phyloP scores from a whole-genome alignment of 2,113 vertebrate genomes.

The Chaenocephalus aceratus region DNA sequence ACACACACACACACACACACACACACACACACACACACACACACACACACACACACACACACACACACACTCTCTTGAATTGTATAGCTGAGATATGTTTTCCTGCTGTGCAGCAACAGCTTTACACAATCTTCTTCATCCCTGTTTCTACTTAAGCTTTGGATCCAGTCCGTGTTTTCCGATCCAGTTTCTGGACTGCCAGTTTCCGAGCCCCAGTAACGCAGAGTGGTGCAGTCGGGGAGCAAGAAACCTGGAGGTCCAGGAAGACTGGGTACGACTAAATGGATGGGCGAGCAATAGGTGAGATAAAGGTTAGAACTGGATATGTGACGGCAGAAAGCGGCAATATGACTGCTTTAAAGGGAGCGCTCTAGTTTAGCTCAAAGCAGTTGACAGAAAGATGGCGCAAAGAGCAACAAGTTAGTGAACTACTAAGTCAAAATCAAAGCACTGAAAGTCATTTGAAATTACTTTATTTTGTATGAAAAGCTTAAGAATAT shows the following conservation, averaged over 20 bases:
- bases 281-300: constrained; percentile 10
- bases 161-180: constrained; percentile 77
- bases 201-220: constrained; percentile 72
- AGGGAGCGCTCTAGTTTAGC: neutral
- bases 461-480: constrained; percentile 82
- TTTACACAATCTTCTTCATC: constrained; percentile 76
- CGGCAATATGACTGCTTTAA: neutral
- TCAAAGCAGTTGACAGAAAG: neutral
- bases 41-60: too few species aligned
- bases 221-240: constrained; percentile 68
- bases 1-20: too few species aligned
- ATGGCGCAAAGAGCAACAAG: neutral
- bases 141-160: constrained; percentile 83
- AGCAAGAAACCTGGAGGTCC: constrained; percentile 78
- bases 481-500: constrained; percentile 67
- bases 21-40: too few species aligned
- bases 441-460: constrained; percentile 70
- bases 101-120: constrained; percentile 68
- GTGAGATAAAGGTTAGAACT: constrained; percentile 18
- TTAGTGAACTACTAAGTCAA: constrained; percentile 32
- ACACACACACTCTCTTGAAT: constrained; percentile 11
- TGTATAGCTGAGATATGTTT: constrained; percentile 70
- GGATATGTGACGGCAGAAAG: neutral
- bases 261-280: constrained; percentile 62
- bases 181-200: constrained; percentile 76